Evolutionary conservation across 1,140 invertebrate species (phyloP).

Genomic region (Ips nitidus): DNA sequence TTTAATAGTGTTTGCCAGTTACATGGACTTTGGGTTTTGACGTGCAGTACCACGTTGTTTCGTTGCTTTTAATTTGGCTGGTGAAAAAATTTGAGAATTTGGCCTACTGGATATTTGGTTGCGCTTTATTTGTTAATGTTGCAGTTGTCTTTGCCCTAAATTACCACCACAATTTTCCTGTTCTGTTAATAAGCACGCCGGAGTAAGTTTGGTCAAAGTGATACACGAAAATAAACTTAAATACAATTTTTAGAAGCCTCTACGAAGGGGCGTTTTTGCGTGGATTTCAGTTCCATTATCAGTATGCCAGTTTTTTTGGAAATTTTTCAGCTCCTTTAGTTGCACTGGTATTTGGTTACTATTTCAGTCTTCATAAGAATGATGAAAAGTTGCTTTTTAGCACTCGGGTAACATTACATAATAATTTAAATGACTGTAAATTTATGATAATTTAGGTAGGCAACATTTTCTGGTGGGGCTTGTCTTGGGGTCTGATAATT

Average conservation of each 20-base stretch:
- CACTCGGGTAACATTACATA: constrained; percentile 23
- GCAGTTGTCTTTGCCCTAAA: constrained; percentile 24
- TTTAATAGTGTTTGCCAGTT: constrained; percentile 47
- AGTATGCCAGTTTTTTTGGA: constrained; percentile 16
- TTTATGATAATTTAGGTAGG: too few relatives aligned
- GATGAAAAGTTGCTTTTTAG: constrained; percentile 14
- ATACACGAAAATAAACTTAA: not conserved
- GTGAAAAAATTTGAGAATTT: constrained; percentile 34
- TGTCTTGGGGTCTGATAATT: constrained; percentile 4
- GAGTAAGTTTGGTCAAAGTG: constrained; percentile 32
- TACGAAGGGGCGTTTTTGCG: constrained; percentile 19
- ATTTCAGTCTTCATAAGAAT: constrained; percentile 30
- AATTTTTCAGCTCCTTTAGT: constrained; percentile 33
- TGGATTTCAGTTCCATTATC: constrained; percentile 29
- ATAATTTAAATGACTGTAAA: too few relatives aligned
- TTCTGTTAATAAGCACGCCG: constrained; percentile 29
- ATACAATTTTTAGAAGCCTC: constrained; percentile 15
- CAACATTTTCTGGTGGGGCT: not conserved
- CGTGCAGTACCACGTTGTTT: constrained; percentile 50
- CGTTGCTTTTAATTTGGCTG: constrained; percentile 44
- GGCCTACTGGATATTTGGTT: constrained; percentile 28
- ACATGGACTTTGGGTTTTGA: constrained; percentile 53
- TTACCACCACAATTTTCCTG: constrained; percentile 36
- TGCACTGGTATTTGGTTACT: constrained; percentile 39
- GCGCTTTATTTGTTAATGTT: constrained; percentile 20